Conservation (phyloP, 2,888 invertebrate species). For the Lasioglossum morio region DNA sequence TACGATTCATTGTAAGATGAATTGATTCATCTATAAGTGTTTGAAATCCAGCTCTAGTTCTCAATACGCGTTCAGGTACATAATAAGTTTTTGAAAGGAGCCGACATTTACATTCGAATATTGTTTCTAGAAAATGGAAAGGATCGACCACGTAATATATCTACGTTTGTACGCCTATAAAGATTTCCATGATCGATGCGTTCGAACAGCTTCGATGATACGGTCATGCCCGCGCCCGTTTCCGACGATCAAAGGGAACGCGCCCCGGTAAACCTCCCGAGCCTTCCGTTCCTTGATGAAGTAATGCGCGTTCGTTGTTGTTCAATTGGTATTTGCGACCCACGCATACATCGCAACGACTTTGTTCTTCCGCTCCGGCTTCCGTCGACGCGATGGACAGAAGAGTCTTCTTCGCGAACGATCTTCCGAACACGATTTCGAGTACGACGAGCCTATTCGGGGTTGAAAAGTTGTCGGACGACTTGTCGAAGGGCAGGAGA, state of each 20-base stretch:
- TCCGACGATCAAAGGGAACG: constrained; percentile 77
- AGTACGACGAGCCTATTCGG: neutral
- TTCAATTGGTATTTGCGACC: constrained; percentile 78
- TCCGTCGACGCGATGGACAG: constrained; percentile 20
- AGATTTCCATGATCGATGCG: neutral
- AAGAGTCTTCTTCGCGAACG: neutral
- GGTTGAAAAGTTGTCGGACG: neutral
- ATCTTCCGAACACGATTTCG: neutral
- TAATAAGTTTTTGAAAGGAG: neutral
- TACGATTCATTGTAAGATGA: no score
- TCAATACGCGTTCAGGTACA: no score
- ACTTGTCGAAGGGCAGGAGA: neutral
- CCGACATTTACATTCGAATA: neutral
- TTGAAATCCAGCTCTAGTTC: no score
- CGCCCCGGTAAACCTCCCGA: constrained; percentile 66
- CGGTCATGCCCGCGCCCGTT: constrained; percentile 56
- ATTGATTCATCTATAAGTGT: no score
- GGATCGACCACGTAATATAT: neutral
- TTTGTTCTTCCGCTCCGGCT: constrained; percentile 11
- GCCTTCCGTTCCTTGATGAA: constrained; percentile 80
- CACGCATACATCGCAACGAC: constrained; percentile 75
- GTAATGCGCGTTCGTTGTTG: constrained; percentile 83
- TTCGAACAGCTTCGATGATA: neutral
- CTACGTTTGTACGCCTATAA: neutral
- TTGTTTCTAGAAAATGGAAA: neutral